Percentiles rank a stretch among this genome's conserved stretches.
Conservation (phyloP, 2,888 invertebrate species). For the Athripsodes cinereus region DNA sequence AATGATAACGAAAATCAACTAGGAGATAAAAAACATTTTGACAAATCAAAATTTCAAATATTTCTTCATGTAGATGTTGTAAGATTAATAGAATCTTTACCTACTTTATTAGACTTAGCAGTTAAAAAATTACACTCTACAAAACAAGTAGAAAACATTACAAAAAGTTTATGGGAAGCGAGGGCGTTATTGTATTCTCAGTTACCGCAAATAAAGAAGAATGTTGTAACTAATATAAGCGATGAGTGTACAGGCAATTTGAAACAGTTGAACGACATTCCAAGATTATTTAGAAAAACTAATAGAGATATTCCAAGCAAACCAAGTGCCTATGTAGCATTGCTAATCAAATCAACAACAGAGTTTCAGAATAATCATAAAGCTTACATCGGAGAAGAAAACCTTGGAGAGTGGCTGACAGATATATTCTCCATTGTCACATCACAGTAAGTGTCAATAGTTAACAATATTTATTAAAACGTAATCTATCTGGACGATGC, state of each 20-base stretch:
- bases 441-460: slow-evolving; percentile 46
- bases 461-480: too few species aligned
- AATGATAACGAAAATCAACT: slow-evolving; percentile 13
- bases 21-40: slow-evolving; percentile 20
- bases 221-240: slow-evolving; percentile 38
- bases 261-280: slow-evolving; percentile 87
- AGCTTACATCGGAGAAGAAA: slow-evolving; percentile 36
- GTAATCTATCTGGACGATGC: too few species aligned
- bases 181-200: slow-evolving; percentile 15
- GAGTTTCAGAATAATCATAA: slow-evolving; percentile 52
- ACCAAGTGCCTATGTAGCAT: slow-evolving; percentile 72
- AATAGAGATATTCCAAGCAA: slow-evolving; percentile 81
- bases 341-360: slow-evolving; percentile 54
- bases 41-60: slow-evolving; percentile 34
- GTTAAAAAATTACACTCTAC: slow-evolving; percentile 29
- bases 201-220: slow-evolving; percentile 35
- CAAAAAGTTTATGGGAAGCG: slow-evolving; percentile 23
- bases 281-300: slow-evolving; percentile 85
- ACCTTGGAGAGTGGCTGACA: slow-evolving; percentile 38
- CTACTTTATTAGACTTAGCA: slow-evolving; percentile 31
- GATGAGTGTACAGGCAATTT: slow-evolving; percentile 53
- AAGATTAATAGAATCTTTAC: slow-evolving; percentile 34
- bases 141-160: slow-evolving; percentile 17
- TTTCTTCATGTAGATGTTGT: slow-evolving; percentile 39
- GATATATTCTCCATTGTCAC: slow-evolving; percentile 48